Evolutionary conservation across 2,797 vertebrate genomes (phyloP).

Genomic region (Sebastes cheni): DNA sequence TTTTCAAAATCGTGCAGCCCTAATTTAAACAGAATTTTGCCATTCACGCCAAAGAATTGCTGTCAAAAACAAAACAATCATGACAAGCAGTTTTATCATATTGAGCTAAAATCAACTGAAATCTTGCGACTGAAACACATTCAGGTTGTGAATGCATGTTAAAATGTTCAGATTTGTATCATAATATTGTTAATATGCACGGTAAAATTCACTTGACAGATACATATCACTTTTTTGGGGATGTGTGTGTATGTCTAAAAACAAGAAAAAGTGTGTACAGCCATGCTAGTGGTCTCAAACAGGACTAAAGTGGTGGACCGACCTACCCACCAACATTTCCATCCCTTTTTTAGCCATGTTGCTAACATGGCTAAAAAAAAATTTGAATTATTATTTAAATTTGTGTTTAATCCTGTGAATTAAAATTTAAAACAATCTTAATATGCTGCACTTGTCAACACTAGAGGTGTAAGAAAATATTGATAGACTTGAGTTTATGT

Average conservation of each 20-base stretch:
- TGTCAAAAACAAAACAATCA: background rate
- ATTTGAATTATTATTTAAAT: background rate
- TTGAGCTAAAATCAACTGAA: background rate
- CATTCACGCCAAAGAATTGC: background rate
- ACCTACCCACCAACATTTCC: background rate
- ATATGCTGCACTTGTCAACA: background rate
- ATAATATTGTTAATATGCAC: background rate
- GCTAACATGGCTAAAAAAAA: background rate
- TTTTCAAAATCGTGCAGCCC: too few species aligned
- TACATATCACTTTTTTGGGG: background rate
- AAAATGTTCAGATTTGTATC: background rate
- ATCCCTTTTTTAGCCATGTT: background rate
- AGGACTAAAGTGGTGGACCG: background rate
- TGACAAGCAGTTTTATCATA: background rate
- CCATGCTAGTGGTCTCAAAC: background rate
- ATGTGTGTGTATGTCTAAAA: background rate
- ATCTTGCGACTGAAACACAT: background rate
- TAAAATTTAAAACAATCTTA: background rate
- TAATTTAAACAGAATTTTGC: background rate
- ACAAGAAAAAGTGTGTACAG: background rate
- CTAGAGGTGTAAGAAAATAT: background rate
- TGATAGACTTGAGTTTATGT: too few species aligned
- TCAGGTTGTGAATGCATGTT: background rate
- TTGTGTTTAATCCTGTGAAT: background rate
- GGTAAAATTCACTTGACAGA: background rate